A percentile compares a stretch with the other conserved stretches of the same genome.
phyloP scores from a whole-genome alignment of 2,888 invertebrate genomes.

The Pachymerium ferrugineum region DNA sequence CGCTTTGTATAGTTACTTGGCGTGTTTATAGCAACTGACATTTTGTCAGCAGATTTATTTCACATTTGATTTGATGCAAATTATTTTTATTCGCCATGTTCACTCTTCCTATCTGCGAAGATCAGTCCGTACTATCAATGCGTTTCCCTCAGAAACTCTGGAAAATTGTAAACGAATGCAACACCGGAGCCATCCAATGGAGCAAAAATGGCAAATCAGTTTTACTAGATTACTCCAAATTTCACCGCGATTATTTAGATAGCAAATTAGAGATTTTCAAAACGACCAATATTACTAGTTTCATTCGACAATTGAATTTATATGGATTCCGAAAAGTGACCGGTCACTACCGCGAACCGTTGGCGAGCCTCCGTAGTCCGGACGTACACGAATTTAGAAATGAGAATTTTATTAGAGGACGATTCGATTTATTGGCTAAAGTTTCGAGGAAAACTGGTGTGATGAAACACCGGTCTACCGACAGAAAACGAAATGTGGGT shows the following conservation, averaged over 20 bases:
- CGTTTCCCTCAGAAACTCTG: conserved; percentile 63
- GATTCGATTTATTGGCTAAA: conserved; percentile 37
- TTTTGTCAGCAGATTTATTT: background rate
- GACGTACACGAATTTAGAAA: conserved; percentile 38
- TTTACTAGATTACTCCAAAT: conserved; percentile 56
- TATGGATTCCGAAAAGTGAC: conserved; percentile 45
- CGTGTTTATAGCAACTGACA: background rate
- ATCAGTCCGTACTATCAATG: conserved; percentile 42
- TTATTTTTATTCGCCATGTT: conserved; percentile 19
- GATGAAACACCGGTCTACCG: conserved; percentile 27
- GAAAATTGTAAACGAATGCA: conserved; percentile 58
- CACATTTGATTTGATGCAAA: too few species aligned
- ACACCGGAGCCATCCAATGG: conserved; percentile 58
- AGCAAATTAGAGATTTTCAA: conserved; percentile 41
- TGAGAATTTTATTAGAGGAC: conserved; percentile 36
- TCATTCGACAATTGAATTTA: conserved; percentile 45
- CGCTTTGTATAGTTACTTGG: background rate
- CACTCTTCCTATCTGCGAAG: conserved; percentile 29
- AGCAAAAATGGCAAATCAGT: conserved; percentile 57
- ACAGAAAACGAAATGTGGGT: conserved; percentile 25
- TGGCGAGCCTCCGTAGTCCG: conserved; percentile 6
- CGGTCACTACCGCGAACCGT: conserved; percentile 34
- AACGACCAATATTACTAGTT: conserved; percentile 44
- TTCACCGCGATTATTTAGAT: conserved; percentile 47
- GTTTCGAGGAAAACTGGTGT: conserved; percentile 36